Conservation (phyloP, 2,888 invertebrate species). For the Sarcophaga rosellei region DNA sequence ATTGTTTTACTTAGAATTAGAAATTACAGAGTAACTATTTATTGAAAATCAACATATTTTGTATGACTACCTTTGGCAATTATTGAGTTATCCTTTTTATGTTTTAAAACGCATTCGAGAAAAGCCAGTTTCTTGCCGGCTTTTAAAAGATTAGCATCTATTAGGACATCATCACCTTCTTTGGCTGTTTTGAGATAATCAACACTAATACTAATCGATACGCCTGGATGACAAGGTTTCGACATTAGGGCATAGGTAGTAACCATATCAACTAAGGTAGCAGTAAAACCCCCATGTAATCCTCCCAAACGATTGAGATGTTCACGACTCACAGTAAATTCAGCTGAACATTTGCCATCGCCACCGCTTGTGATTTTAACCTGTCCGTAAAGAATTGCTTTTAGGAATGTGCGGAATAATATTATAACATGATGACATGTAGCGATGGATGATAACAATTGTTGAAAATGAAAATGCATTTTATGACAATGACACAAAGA, state of each 20-base stretch:
- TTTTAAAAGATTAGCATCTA: slow-evolving; percentile 90
- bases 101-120: slow-evolving; percentile 89
- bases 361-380: slow-evolving; percentile 82
- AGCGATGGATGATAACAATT: no score
- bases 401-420: no score
- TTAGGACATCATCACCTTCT: slow-evolving; percentile 89
- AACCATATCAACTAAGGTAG: slow-evolving; percentile 87
- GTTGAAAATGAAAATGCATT: no score
- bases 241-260: slow-evolving; percentile 91
- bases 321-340: slow-evolving; percentile 88
- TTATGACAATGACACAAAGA: no score
- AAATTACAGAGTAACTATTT: not conserved
- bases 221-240: slow-evolving; percentile 86
- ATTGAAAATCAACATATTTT: slow-evolving; percentile 84
- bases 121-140: slow-evolving; percentile 91
- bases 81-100: slow-evolving; percentile 87
- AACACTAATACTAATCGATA: slow-evolving; percentile 91
- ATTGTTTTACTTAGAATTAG: not conserved
- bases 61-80: slow-evolving; percentile 93
- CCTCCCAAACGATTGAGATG: slow-evolving; percentile 89
- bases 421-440: no score
- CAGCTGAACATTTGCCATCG: slow-evolving; percentile 88
- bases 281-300: slow-evolving; percentile 93
- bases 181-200: slow-evolving; percentile 90
- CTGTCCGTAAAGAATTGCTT: slow-evolving; percentile 69